Conservation (phyloP, 2,113 vertebrate genomes). For the Daphoenositta chrysoptera region DNA sequence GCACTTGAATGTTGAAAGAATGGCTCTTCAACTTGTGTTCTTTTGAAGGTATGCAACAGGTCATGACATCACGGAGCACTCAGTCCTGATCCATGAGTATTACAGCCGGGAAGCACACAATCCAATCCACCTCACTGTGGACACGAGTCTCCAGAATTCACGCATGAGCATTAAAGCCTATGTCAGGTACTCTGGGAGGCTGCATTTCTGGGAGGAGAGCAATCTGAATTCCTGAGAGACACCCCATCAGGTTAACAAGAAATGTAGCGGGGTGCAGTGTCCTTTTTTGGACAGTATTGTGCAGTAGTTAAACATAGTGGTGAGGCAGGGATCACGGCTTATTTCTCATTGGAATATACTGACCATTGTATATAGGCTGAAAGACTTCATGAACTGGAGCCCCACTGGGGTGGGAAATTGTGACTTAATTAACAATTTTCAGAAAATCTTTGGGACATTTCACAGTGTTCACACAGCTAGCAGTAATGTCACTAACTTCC, state of each 20-base stretch:
- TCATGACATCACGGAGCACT: constrained; percentile 97
- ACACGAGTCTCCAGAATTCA: constrained; percentile 90
- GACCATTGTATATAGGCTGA: not conserved
- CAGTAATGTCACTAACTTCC: not conserved
- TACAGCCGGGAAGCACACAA: constrained; percentile 96
- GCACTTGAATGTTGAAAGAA: not conserved
- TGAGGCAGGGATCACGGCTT: not conserved
- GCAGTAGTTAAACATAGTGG: not conserved
- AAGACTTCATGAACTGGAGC: not conserved
- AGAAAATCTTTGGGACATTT: not conserved
- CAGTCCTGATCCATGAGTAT: constrained; percentile 96
- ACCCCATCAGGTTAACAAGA: not conserved
- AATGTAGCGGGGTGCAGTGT: not conserved
- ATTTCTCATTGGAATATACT: not conserved
- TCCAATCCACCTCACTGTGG: constrained; percentile 94
- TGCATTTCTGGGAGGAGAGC: not conserved
- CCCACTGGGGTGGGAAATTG: not conserved
- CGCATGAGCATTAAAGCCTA: constrained; percentile 98
- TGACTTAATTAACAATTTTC: not conserved
- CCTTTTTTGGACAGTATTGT: not conserved
- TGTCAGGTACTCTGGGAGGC: constrained; percentile 79
- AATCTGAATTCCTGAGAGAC: not conserved
- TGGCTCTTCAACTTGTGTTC: not conserved
- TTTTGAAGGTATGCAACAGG: constrained; percentile 92
- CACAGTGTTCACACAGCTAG: not conserved